Percentiles rank a stretch among this genome's conserved stretches.
Evolutionary conservation across 1,140 invertebrate genomes (phyloP).

Genomic region (Drosophila arawakana): DNA sequence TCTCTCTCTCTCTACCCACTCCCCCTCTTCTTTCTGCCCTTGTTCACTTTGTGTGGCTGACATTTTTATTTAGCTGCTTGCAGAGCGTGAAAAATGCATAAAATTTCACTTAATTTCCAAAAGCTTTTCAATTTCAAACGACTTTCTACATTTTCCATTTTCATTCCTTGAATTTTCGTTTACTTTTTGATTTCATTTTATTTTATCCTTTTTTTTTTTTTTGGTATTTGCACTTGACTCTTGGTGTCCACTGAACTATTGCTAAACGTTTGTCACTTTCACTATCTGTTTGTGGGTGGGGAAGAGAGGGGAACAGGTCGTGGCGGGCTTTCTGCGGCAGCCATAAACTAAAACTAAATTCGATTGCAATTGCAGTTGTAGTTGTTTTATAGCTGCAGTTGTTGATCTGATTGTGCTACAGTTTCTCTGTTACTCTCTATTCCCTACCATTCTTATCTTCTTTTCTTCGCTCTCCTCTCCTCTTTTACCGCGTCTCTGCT

Average conservation of each 20-base stretch:
- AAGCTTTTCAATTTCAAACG: slow-evolving; percentile 63
- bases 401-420: slow-evolving; percentile 16
- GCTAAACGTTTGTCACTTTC: slow-evolving; percentile 68
- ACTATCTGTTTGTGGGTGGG: slow-evolving; percentile 10
- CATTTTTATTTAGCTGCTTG: slow-evolving; percentile 83
- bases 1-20: background rate
- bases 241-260: slow-evolving; percentile 66
- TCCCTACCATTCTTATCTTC: background rate
- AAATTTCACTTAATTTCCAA: slow-evolving; percentile 82
- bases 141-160: background rate
- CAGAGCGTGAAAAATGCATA: slow-evolving; percentile 82
- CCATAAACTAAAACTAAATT: slow-evolving; percentile 59
- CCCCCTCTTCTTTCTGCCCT: slow-evolving; percentile 1
- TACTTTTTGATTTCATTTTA: slow-evolving; percentile 28
- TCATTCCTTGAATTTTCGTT: slow-evolving; percentile 15
- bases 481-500: background rate
- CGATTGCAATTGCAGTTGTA: slow-evolving; percentile 38
- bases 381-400: slow-evolving; percentile 9
- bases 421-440: slow-evolving; percentile 17
- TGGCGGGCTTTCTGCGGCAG: background rate
- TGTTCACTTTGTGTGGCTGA: slow-evolving; percentile 68
- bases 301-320: background rate
- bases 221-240: slow-evolving; percentile 51
- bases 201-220: slow-evolving; percentile 10
- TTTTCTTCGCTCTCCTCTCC: slow-evolving; percentile 5